A percentile compares a stretch with the other conserved stretches of the same genome.
Evolutionary conservation across 92 coral and sea anemone genomes (phyloP).

Genomic region (Zoanthus sansibaricus): DNA sequence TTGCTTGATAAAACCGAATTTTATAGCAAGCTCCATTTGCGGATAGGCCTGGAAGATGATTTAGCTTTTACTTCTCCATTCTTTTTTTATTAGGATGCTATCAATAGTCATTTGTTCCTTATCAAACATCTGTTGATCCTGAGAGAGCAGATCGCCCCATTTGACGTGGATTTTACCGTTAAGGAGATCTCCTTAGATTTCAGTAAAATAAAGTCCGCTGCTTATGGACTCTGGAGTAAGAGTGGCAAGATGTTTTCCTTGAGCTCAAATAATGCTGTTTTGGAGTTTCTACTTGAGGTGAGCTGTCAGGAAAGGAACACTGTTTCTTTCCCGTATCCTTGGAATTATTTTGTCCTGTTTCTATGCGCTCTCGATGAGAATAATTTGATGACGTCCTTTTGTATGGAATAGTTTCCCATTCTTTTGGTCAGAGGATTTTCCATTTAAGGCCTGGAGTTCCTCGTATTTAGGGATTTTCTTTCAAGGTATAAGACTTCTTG

Average conservation of each 20-base stretch:
- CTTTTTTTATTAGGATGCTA: conserved; percentile 76
- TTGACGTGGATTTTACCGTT: conserved; percentile 98
- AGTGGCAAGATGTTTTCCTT: conserved; percentile 92
- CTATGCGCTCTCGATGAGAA: no score
- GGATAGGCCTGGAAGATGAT: no score
- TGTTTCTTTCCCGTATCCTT: no score
- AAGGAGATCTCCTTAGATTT: conserved; percentile 97
- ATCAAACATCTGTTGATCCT: conserved; percentile 95
- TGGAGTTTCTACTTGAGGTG: conserved; percentile 97
- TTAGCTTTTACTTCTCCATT: background rate
- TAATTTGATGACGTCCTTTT: no score
- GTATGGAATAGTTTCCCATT: no score
- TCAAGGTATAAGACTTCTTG: no score
- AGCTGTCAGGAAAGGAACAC: background rate
- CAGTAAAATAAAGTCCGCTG: conserved; percentile 96
- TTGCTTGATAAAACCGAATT: no score
- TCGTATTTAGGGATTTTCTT: no score
- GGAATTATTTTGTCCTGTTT: no score
- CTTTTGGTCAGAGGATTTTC: background rate
- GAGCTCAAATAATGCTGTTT: conserved; percentile 86
- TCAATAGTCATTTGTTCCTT: conserved; percentile 92
- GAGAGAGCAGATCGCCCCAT: conserved; percentile 99
- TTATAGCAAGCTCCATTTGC: no score
- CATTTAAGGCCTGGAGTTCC: no score
- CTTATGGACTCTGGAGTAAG: conserved; percentile 95